Evolutionary conservation across 2,888 invertebrate genomes (phyloP), one percentile per base, ranked within the genome.

Genomic region (Incurvaria masculella): DNA sequence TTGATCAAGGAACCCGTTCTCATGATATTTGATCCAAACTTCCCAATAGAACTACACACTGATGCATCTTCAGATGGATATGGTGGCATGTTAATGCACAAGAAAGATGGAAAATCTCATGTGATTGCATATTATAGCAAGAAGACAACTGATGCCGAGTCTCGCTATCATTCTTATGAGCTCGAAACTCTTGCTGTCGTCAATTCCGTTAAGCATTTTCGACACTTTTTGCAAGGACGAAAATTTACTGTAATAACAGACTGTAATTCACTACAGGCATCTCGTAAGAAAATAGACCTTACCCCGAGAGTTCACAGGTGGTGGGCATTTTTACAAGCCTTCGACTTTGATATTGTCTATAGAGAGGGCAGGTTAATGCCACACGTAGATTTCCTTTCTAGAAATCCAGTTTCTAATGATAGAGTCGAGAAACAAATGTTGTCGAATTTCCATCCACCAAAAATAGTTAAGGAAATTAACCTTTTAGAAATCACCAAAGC

Each of bases 21-120:
- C 21, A 47, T 46, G 0, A 45, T 56, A 14, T 56, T 53, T 33
- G 46, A 53, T n/a, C 49, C 49, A 3, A 27, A 20, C 1, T 11
- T 23, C 16, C 48, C 52, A 10, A 53, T 47, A 21, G 52, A 53
- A 19, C 49, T 56, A 2, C 50, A 55, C 18, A 53, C 52, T 1
- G 56, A 55, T 40, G 54, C 56, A n/a, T 55, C 53, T 41, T 21
- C 51, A 10, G 10, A 45, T 16, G 56, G 56, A 10, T 48, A 42
- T 20, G 54, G 52, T 1, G 51, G 51, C 1, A 44, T 54, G 3
- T 27, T 52, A 8, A 27, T 54, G 8, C 54, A 56, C 45, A 49
- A 19, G 26, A 10, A 23, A 1, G 44, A 49, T 14, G 17, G 21
- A 1, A 2, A 2, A 1, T 10, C 6, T 3, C 16, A 33, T 1